A percentile compares a stretch with the other conserved stretches of the same genome.
These are phyloP conservation scores for Pogona vitticeps DNA, from an alignment of 2,113 vertebrate species.

Conservation along the genomic window DNA sequence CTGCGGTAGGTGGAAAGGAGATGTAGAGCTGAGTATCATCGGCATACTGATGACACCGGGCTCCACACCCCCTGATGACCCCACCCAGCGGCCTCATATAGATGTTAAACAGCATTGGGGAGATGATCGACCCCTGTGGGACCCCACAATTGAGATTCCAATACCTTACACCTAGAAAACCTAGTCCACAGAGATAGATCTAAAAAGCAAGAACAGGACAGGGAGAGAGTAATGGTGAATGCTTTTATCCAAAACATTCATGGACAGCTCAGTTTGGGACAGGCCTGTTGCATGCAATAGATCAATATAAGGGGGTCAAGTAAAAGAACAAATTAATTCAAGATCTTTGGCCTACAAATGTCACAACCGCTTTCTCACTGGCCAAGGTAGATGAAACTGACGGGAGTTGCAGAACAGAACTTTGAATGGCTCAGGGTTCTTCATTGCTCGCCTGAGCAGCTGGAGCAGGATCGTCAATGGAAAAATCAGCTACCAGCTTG, in stretches of 20 bases:
- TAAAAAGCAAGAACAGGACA: background rate
- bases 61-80: too few relatives aligned
- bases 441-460: background rate
- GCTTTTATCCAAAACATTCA: background rate
- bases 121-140: too few relatives aligned
- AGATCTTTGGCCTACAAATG: background rate
- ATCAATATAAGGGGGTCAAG: background rate
- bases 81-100: too few relatives aligned
- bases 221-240: background rate
- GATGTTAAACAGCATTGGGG: too few relatives aligned
- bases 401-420: background rate
- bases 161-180: background rate
- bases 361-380: background rate
- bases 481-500: background rate
- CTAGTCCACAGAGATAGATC: background rate
- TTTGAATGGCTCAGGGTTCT: background rate
- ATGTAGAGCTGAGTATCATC: too few relatives aligned
- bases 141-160: too few relatives aligned
- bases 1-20: too few relatives aligned
- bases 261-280: background rate
- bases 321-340: background rate
- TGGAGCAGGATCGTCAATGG: background rate
- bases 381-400: background rate
- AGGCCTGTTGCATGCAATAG: background rate
- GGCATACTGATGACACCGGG: too few relatives aligned